Percentiles rank a stretch among this genome's conserved stretches.
These are phyloP conservation scores for Patella ulyssiponensis DNA, from an alignment of 2,888 invertebrate genomes.

Conservation along the genomic window DNA sequence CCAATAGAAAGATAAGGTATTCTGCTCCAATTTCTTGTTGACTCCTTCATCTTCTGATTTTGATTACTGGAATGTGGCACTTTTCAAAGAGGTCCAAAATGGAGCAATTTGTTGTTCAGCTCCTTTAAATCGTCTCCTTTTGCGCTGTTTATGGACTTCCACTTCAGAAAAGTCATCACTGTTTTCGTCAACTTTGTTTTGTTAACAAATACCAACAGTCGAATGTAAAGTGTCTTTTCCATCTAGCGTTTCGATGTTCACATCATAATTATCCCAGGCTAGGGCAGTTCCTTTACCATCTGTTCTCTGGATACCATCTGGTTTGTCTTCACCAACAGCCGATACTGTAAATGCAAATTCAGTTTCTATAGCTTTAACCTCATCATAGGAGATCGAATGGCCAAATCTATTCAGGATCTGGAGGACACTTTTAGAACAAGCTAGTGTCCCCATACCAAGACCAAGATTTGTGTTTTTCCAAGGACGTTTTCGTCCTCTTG, in stretches of 20 bases:
- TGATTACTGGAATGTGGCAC: not conserved
- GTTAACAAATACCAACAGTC: slow-evolving; percentile 25
- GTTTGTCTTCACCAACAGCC: slow-evolving; percentile 6
- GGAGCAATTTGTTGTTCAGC: slow-evolving; percentile 11
- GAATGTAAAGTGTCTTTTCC: slow-evolving; percentile 20
- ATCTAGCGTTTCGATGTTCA: slow-evolving; percentile 23
- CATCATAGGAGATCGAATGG: slow-evolving; percentile 15
- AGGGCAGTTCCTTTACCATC: slow-evolving; percentile 3
- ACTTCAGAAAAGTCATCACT: not conserved
- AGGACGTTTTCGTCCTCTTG: slow-evolving; percentile 20
- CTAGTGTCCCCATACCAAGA: slow-evolving; percentile 16
- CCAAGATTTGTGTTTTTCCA: slow-evolving; percentile 21
- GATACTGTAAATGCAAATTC: slow-evolving; percentile 18
- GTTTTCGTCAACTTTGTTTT: slow-evolving; percentile 1
- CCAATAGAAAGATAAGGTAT: slow-evolving; percentile 18
- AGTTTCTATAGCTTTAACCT: slow-evolving; percentile 18
- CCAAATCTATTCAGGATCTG: slow-evolving; percentile 22
- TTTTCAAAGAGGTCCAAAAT: not conserved
- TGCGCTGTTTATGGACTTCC: not conserved
- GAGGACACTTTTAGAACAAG: slow-evolving; percentile 20
- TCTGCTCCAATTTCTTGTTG: not conserved
- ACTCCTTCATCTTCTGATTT: not conserved
- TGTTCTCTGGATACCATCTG: slow-evolving; percentile 15
- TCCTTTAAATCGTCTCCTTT: slow-evolving; percentile 20
- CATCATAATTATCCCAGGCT: slow-evolving; percentile 34